Evolutionary conservation across 2,113 vertebrate genomes (phyloP).

Genomic region (Serinus canaria): DNA sequence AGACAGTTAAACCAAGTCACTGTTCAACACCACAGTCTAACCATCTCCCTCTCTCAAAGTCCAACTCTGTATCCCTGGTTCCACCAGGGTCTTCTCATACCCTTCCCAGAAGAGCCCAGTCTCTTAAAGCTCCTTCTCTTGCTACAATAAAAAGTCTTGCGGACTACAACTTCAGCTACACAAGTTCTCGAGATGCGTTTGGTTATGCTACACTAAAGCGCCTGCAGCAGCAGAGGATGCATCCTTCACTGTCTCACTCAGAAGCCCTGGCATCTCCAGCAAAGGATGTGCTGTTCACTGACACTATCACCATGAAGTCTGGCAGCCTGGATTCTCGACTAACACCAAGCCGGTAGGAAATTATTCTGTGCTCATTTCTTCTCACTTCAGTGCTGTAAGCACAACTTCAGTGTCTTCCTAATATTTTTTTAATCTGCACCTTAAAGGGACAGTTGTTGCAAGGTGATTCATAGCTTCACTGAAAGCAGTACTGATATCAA

Average conservation of each 20-base stretch:
- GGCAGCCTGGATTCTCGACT: slow-evolving; percentile 94
- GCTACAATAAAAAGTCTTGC: slow-evolving; percentile 92
- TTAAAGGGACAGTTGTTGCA: background rate
- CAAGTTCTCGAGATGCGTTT: slow-evolving; percentile 93
- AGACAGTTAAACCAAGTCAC: slow-evolving; percentile 89
- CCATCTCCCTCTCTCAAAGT: slow-evolving; percentile 90
- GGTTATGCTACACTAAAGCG: slow-evolving; percentile 94
- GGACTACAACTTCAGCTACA: slow-evolving; percentile 96
- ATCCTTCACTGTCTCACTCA: slow-evolving; percentile 94
- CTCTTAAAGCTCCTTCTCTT: slow-evolving; percentile 93
- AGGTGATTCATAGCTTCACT: background rate
- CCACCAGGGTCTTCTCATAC: slow-evolving; percentile 94
- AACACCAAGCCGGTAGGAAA: slow-evolving; percentile 91
- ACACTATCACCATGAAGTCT: slow-evolving; percentile 98
- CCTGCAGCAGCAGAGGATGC: slow-evolving; percentile 96
- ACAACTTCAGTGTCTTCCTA: background rate
- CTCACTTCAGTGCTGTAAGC: background rate
- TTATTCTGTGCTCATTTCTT: background rate
- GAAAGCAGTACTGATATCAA: background rate
- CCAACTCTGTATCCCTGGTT: slow-evolving; percentile 88
- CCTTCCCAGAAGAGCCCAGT: slow-evolving; percentile 93
- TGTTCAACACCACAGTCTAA: slow-evolving; percentile 86
- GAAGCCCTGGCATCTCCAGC: slow-evolving; percentile 95
- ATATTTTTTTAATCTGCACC: background rate
- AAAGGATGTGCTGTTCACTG: slow-evolving; percentile 97